phyloP scores from a whole-genome alignment of 2,797 vertebrate species.

The Mus minutoides region DNA sequence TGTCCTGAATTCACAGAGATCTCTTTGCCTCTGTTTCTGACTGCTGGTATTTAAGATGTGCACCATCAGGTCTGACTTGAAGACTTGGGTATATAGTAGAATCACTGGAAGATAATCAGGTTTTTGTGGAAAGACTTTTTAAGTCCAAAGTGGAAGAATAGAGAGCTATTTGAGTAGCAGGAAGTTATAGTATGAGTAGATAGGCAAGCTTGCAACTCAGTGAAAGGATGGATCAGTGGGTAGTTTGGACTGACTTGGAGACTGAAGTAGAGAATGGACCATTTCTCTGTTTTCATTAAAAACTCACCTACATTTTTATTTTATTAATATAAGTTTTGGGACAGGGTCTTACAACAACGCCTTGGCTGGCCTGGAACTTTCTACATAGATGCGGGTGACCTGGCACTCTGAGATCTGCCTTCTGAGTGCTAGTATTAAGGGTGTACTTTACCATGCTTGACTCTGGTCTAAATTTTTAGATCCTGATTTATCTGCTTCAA shows the following conservation, averaged over 20 bases:
- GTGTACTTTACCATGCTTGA: not conserved
- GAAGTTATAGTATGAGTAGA: slow-evolving; percentile 3
- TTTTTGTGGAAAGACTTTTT: not conserved
- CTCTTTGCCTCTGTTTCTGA: not conserved
- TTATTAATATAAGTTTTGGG: not conserved
- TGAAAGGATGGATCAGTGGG: not conserved
- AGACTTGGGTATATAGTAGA: not conserved
- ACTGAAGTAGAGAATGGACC: not conserved
- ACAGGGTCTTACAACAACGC: not conserved
- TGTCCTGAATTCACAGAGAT: not conserved
- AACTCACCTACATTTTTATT: not conserved
- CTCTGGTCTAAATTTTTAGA: slow-evolving; percentile 42
- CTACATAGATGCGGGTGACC: not conserved
- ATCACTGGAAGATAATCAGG: not conserved
- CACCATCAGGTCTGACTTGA: not conserved
- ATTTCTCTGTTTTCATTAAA: not conserved
- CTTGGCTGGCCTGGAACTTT: not conserved
- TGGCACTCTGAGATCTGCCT: not conserved
- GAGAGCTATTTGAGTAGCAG: not conserved
- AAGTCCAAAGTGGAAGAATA: not conserved
- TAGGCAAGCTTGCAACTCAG: not conserved
- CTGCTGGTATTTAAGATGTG: not conserved
- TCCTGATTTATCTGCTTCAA: slow-evolving; percentile 49
- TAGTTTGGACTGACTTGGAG: slow-evolving; percentile 22
- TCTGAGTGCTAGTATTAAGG: not conserved